Base-by-base conservation (phyloP, 2,113 vertebrate genomes). In the Phylloscopus whistleri region DNA sequence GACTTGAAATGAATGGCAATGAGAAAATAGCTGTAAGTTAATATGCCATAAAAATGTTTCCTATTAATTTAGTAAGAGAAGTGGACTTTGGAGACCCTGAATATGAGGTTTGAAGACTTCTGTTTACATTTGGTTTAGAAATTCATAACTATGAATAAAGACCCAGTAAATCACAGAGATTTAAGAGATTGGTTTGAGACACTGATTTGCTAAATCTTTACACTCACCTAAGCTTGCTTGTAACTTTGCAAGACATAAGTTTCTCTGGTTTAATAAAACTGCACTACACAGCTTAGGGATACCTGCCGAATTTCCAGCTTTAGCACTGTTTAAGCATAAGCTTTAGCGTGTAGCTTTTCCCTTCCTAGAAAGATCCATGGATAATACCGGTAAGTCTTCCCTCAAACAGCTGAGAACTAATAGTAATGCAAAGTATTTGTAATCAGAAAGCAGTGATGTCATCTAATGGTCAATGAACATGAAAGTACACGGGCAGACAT, bases 11-110 rank as follows among this genome's bases (percentile, higher is more conserved):
- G 80, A 97, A 95, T 63, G 58, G 88, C 92, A 89, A 87, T 95
- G 96, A 97, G 95, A 96, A 98, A 98, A 97, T 94, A 97, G 82
- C 90, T 96, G 67, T 91, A 93, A 96, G 90, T 95, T 97, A 97
- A 97, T 94, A 95, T 0, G 6, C 79, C 95, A 90, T 95, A 96
- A 94, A 88, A 95, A 90, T 37, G 17, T 46, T 91, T 73, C 67
- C 91, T 76, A 59, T 67, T 90, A 74, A 83, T 96, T 85, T 85
- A 74, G 55, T 63, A 48, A 44, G 16, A 86, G 39, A 93, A 95
- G 20, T 67, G 39, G 67, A 88, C 22, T 88, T 91, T 4, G 52
- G 63, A 91, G 46, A 91, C 27, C 23, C 33, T 51, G 70, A 73
- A 74, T 74, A 72, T 90, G 68, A 78, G 85, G 26, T 82, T 22